A percentile compares a stretch with the other conserved stretches of the same genome.
Conservation (phyloP, 2,113 vertebrate species). For the Aegithalos caudatus region DNA sequence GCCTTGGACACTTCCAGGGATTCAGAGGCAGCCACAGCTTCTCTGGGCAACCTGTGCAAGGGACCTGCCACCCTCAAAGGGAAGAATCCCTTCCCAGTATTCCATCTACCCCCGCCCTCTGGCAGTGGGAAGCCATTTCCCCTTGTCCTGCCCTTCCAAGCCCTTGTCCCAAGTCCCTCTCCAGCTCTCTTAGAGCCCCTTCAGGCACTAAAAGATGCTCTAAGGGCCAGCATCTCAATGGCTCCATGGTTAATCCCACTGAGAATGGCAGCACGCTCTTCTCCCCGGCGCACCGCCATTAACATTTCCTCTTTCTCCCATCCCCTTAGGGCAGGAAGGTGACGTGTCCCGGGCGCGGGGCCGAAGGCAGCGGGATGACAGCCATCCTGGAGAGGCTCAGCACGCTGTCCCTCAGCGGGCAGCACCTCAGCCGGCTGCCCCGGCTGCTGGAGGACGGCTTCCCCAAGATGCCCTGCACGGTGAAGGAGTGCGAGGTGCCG, state of each 20-base stretch:
- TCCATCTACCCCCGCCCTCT: no score
- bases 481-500: constrained; percentile 80
- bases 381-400: constrained; percentile 81
- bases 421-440: constrained; percentile 80
- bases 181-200: background rate
- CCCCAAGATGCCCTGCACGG: constrained; percentile 80
- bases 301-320: background rate
- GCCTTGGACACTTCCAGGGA: rapidly evolving
- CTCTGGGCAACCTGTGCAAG: background rate
- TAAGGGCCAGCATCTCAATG: rapidly evolving
- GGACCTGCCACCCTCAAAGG: rapidly evolving
- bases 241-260: background rate
- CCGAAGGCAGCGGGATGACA: constrained; percentile 43
- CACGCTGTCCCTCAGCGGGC: constrained; percentile 78
- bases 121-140: background rate
- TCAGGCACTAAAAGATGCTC: background rate
- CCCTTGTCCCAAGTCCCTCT: background rate
- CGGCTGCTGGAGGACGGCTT: constrained; percentile 75
- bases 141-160: background rate
- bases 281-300: rapidly evolving
- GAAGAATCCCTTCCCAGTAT: background rate
- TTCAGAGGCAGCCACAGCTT: background rate
- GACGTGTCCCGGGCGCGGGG: rapidly evolving
- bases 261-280: background rate
- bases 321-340: background rate